Percentiles rank a stretch among this genome's conserved stretches.
phyloP scores from a whole-genome alignment of 2,113 vertebrate species.

The Gavialis gangeticus region DNA sequence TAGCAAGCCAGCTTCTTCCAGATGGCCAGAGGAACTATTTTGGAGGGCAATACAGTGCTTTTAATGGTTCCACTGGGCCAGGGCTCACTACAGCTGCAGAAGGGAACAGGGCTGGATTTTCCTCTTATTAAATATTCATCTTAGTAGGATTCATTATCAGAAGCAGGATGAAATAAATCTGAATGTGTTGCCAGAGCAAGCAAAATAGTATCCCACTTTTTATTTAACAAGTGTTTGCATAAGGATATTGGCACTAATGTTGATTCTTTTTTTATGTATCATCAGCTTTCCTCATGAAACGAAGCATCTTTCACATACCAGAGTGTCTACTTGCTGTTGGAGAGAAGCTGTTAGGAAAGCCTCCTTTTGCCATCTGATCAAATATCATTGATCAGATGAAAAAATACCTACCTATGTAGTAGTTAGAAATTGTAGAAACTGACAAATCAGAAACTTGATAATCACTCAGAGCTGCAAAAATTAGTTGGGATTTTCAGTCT shows the following conservation, averaged over 20 bases:
- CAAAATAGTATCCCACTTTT: not conserved
- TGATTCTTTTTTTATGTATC: not conserved
- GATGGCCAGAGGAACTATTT: not conserved
- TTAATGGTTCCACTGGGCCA: not conserved
- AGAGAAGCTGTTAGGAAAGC: not conserved
- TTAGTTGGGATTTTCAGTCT: not conserved
- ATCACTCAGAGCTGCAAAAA: not conserved
- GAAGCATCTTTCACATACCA: not conserved
- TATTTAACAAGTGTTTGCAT: not conserved
- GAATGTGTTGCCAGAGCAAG: not conserved
- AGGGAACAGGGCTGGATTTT: not conserved
- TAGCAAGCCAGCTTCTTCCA: not conserved
- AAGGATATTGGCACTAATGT: not conserved
- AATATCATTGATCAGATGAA: not conserved
- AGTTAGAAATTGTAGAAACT: not conserved
- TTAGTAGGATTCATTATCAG: not conserved
- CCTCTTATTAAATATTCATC: not conserved
- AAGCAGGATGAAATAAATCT: not conserved
- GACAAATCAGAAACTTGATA: not conserved
- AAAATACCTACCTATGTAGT: fast-evolving
- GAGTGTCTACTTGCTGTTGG: not conserved
- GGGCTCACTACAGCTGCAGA: fast-evolving
- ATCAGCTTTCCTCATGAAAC: not conserved
- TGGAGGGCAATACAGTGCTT: not conserved
- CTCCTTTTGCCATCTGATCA: not conserved